Conservation (phyloP, 2,113 vertebrate genomes). For the Hyaena hyaena region DNA sequence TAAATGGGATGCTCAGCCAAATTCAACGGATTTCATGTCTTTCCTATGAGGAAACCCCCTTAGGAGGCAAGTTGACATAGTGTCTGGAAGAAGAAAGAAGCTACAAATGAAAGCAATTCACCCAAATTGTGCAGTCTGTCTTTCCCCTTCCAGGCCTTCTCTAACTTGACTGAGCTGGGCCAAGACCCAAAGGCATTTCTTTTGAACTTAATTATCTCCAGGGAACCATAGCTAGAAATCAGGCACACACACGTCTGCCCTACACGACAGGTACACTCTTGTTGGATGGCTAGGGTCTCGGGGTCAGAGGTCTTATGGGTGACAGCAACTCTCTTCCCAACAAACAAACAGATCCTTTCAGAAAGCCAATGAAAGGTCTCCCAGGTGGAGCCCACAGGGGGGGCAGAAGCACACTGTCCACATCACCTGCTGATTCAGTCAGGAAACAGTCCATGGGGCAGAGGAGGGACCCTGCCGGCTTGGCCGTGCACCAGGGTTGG, state of each 20-base stretch:
- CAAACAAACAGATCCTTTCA: not conserved
- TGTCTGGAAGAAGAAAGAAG: conserved; percentile 59
- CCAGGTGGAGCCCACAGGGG: not conserved
- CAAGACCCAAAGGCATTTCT: conserved; percentile 67
- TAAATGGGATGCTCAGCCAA: conserved; percentile 4
- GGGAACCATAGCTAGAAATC: conserved; percentile 54
- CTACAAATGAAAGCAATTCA: not conserved
- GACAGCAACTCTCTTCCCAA: not conserved
- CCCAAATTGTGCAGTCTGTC: not conserved
- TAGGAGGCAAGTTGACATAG: conserved; percentile 53
- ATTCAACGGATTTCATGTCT: conserved; percentile 1
- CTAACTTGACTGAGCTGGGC: conserved; percentile 52
- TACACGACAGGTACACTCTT: not conserved
- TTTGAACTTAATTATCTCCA: conserved; percentile 62
- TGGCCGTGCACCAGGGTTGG: not conserved
- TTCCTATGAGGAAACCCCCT: conserved; percentile 61
- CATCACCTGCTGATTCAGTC: not conserved
- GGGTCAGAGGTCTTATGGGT: not conserved
- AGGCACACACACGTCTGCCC: conserved; percentile 44
- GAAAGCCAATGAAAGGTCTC: not conserved
- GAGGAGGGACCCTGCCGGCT: not conserved
- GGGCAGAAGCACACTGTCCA: not conserved
- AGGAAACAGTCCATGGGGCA: not conserved
- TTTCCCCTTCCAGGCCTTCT: conserved; percentile 41
- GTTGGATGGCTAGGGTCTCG: not conserved